Conservation (phyloP, 2,888 invertebrate species). For the Branchinecta sandiegonensis region DNA sequence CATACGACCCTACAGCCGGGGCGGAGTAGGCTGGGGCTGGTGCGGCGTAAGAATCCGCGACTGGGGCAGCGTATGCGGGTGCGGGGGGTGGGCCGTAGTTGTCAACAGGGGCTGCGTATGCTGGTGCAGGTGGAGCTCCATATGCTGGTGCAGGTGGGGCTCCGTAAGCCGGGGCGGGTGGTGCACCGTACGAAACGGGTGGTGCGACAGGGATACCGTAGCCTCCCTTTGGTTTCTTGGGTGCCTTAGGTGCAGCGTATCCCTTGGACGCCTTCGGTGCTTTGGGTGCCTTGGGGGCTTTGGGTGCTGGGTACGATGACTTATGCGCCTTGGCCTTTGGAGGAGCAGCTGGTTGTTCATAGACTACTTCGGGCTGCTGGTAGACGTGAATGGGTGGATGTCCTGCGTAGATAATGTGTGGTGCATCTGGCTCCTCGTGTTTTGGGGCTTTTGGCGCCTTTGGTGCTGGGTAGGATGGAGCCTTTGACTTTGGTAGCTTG, state of each 20-base stretch:
- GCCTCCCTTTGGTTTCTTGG: constrained; percentile 6
- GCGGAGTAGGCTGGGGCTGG: constrained; percentile 22
- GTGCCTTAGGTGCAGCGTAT: constrained; percentile 22
- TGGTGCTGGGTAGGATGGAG: constrained; percentile 22
- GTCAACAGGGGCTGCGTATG: constrained; percentile 15
- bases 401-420: constrained; percentile 33
- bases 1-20: constrained; percentile 14
- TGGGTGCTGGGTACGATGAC: constrained; percentile 22
- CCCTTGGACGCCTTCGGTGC: constrained; percentile 16
- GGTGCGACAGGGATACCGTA: neutral
- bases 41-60: constrained; percentile 22
- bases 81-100: constrained; percentile 18
- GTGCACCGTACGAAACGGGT: neutral
- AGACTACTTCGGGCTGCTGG: constrained; percentile 29
- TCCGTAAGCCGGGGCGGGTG: constrained; percentile 19
- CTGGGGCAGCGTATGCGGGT: constrained; percentile 19
- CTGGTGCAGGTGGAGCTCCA: constrained; percentile 14
- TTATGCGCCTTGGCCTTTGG: constrained; percentile 18
- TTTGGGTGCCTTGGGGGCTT: constrained; percentile 16
- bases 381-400: constrained; percentile 34
- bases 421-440: constrained; percentile 27
- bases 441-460: constrained; percentile 24
- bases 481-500: constrained; percentile 21
- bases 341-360: neutral
- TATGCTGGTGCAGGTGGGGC: constrained; percentile 8